A percentile compares a stretch with the other conserved stretches of the same genome.
Evolutionary conservation across 2,888 invertebrate genomes (phyloP).

Genomic region (Apantesis nais): DNA sequence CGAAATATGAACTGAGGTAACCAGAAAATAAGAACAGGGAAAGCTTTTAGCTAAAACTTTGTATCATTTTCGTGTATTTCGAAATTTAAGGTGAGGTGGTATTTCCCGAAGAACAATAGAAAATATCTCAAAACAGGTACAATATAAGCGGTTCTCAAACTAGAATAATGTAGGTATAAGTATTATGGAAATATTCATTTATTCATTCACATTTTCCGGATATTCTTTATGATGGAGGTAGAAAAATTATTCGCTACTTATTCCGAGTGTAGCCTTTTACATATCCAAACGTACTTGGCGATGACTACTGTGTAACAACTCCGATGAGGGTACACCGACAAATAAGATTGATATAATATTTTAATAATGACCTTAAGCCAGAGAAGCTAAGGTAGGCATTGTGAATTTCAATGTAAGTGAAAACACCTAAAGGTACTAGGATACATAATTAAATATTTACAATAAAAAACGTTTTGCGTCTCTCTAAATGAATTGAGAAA

Average conservation of each 20-base stretch:
- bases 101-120: slow-evolving; percentile 23
- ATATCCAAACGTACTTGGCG: slow-evolving; percentile 35
- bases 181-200: slow-evolving; percentile 51
- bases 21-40: slow-evolving; percentile 40
- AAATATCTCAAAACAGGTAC: slow-evolving; percentile 21
- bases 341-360: slow-evolving; percentile 2
- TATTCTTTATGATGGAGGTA: slow-evolving; percentile 48
- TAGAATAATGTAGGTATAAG: slow-evolving; percentile 46
- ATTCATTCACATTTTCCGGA: slow-evolving; percentile 52
- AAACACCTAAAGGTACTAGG: not conserved
- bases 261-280: slow-evolving; percentile 47
- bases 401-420: not conserved
- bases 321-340: slow-evolving; percentile 26
- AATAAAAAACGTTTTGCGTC: too few species aligned
- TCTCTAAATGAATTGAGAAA: too few species aligned
- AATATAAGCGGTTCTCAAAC: slow-evolving; percentile 34
- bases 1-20: slow-evolving; percentile 59
- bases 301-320: slow-evolving; percentile 30
- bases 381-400: not conserved
- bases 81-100: not conserved
- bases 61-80: not conserved
- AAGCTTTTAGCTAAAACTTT: slow-evolving; percentile 21
- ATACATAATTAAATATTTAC: too few species aligned
- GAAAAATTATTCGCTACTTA: slow-evolving; percentile 53
- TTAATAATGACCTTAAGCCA: not conserved